Conservation (phyloP, 2,888 invertebrate genomes). For the Aricia artaxerxes region DNA sequence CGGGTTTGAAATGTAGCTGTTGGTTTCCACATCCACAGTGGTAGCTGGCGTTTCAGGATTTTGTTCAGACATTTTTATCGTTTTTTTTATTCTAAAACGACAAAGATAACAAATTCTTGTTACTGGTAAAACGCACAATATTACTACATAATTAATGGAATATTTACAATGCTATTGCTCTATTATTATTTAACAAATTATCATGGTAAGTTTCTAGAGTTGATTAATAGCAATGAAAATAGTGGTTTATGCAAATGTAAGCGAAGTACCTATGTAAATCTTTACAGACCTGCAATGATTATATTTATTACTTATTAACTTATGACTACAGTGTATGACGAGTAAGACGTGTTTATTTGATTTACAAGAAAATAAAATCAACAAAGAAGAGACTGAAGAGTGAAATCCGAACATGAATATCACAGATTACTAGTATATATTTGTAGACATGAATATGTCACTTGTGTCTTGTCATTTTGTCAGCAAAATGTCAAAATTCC, state of each 20-base stretch:
- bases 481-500: too few relatives aligned
- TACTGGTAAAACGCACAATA: not conserved
- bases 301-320: not conserved
- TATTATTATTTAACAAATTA: not conserved
- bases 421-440: too few relatives aligned
- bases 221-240: not conserved
- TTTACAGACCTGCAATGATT: not conserved
- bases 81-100: not conserved
- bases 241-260: not conserved
- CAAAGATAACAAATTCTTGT: not conserved
- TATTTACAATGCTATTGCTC: not conserved
- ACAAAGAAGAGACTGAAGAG: not conserved
- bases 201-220: not conserved
- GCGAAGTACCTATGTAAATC: not conserved
- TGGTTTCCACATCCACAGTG: conserved; percentile 66
- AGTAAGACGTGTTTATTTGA: not conserved
- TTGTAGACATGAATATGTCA: too few relatives aligned
- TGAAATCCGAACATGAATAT: too few relatives aligned
- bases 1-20: conserved; percentile 63
- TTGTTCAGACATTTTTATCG: conserved; percentile 62
- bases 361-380: not conserved
- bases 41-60: conserved; percentile 59
- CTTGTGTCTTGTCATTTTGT: too few relatives aligned
- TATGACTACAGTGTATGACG: not conserved
- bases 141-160: not conserved